phyloP scores from a whole-genome alignment of 2,797 vertebrate genomes.

The Muscicapa striata region DNA sequence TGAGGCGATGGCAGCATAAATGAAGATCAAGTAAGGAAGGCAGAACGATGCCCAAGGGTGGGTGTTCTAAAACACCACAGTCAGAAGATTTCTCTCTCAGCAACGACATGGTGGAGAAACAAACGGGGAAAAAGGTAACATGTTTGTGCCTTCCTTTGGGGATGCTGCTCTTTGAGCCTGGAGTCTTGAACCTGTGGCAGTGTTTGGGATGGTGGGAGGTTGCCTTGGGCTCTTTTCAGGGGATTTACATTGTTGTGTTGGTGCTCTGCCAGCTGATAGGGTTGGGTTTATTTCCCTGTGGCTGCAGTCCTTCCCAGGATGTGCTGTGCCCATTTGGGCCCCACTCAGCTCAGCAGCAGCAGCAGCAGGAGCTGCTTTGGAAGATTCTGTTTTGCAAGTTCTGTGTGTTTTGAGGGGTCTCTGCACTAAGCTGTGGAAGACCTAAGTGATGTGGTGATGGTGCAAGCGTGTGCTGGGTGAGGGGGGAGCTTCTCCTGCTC shows the following conservation, averaged over 20 bases:
- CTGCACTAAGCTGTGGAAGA: background rate
- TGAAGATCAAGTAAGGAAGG: conserved; percentile 93
- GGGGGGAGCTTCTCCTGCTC: background rate
- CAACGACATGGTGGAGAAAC: conserved; percentile 99
- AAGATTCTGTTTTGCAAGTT: background rate
- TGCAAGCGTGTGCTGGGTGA: background rate
- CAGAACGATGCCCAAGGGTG: conserved; percentile 99
- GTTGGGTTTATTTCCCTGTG: accelerated
- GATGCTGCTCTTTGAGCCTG: background rate
- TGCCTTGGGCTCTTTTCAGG: accelerated
- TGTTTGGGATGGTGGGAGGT: background rate
- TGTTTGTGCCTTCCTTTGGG: background rate
- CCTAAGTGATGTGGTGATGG: background rate
- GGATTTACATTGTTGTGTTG: background rate
- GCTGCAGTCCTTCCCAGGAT: accelerated
- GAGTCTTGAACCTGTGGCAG: accelerated
- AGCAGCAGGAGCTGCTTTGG: background rate
- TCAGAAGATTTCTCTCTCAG: conserved; percentile 95
- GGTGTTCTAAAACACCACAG: conserved; percentile 99
- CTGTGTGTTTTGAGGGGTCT: background rate
- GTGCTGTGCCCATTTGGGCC: accelerated
- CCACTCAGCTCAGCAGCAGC: accelerated
- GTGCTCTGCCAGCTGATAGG: background rate
- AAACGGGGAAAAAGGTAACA: conserved; percentile 98
- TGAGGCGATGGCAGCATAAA: conserved; percentile 92